These are phyloP conservation scores for Serrognathus titanus DNA, from an alignment of 2,888 invertebrate genomes.

Conservation along the genomic window DNA sequence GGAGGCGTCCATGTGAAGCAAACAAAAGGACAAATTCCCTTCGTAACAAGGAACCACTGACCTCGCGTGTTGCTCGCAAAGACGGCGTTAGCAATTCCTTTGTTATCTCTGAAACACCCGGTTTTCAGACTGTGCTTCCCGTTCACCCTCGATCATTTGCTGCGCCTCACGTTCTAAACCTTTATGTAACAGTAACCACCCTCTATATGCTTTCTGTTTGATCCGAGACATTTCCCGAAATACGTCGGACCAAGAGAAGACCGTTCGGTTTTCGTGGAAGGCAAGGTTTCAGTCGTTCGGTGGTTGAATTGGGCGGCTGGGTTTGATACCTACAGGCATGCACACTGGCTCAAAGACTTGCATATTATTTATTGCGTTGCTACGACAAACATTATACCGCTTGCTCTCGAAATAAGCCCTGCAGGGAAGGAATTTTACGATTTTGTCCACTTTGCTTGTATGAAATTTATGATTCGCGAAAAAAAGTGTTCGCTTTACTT, in stretches of 20 bases:
- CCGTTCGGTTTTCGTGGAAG: slow-evolving; percentile 15
- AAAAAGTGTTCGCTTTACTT: slow-evolving; percentile 4
- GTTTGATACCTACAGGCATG: slow-evolving; percentile 48
- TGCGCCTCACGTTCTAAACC: slow-evolving; percentile 33
- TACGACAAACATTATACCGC: slow-evolving; percentile 46
- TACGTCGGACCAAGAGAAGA: slow-evolving; percentile 35
- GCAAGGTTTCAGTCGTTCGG: background rate
- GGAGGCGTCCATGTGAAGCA: slow-evolving; percentile 25
- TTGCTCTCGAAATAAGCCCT: slow-evolving; percentile 25
- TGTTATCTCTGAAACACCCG: slow-evolving; percentile 45
- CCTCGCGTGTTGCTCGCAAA: slow-evolving; percentile 30
- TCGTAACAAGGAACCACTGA: slow-evolving; percentile 30
- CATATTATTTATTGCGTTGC: slow-evolving; percentile 52
- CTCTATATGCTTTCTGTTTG: slow-evolving; percentile 52
- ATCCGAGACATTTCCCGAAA: slow-evolving; percentile 48
- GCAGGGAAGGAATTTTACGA: slow-evolving; percentile 23
- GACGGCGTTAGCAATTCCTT: slow-evolving; percentile 45
- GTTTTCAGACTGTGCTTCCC: slow-evolving; percentile 34
- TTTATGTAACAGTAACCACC: slow-evolving; percentile 46
- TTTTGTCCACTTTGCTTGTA: slow-evolving; percentile 10
- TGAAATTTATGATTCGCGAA: slow-evolving; percentile 6
- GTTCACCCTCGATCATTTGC: background rate
- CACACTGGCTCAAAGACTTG: slow-evolving; percentile 48
- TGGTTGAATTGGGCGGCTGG: slow-evolving; percentile 32
- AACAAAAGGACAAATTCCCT: slow-evolving; percentile 25